Base-by-base conservation (phyloP, 2,113 vertebrate genomes). In the Triplophysa dalaica region DNA sequence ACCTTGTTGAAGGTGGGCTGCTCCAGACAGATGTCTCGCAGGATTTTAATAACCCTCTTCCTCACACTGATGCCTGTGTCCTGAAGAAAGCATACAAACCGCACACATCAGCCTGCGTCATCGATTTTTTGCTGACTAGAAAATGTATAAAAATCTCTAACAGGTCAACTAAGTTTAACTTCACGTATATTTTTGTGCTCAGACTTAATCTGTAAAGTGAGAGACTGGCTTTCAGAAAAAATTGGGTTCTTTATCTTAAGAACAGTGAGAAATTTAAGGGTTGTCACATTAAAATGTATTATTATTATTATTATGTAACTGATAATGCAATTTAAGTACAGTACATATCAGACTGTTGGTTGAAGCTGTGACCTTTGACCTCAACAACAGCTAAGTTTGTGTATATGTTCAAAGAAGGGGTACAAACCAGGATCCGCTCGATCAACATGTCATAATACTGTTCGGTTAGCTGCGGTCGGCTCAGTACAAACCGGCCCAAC, bases 401-500 rank as follows among this genome's bases (percentile, higher is more conserved):
- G 33, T 13, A 11, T 7, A 38, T 38, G 33, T 38, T 7, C 8
- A 58, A 41, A 41, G 33, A 13, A 67, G 19, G 22, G 8, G 24
- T 16, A 72, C 85, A 19, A 33, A 86, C 85, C 85, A 86, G 63
- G 66, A 86, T 86, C 26, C 85, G 78, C 90, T 99, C 98, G 70
- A 99, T 96, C 78, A 99, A 94, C 98, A 99, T 99, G 83, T 99
- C 98, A 24, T 98, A 99, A 94, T 99, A 99, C 94, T 99, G 97
- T 88, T 98, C 98, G 48, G 98, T 98, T 86, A 99, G 96, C 89
- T 99, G 97, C 72, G 98, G 98, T 83, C 97, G 94, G 88, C 97
- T 98, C 65, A 99, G 95, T 48, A 99, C 98, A 87, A 99, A 99
- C 81, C 92, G 95, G 11, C 98, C 97, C 21, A 99, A 91, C 48